Percentiles rank a stretch among this genome's conserved stretches.
phyloP scores from a whole-genome alignment of 2,113 vertebrate species.

The Pelecanus crispus region DNA sequence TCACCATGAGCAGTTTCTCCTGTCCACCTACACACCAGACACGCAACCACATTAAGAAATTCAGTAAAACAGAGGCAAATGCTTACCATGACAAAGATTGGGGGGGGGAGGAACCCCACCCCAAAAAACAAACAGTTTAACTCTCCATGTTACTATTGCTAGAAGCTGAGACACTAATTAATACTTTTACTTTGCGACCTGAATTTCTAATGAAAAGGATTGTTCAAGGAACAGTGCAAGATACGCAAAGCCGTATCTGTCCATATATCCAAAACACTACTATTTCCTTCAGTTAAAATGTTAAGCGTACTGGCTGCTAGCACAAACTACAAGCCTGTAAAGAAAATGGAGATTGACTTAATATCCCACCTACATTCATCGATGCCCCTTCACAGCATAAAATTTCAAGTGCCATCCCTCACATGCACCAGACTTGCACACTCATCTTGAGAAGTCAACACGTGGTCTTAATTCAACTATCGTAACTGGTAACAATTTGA shows the following conservation, averaged over 20 bases:
- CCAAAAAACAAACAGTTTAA: not conserved
- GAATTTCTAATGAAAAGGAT: not conserved
- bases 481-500: not conserved
- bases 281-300: not conserved
- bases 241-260: not conserved
- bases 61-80: constrained; percentile 24
- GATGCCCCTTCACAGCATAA: not conserved
- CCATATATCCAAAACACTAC: not conserved
- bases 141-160: not conserved
- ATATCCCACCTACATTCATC: not conserved
- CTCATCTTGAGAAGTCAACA: not conserved
- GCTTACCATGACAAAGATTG: not conserved
- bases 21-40: constrained; percentile 31
- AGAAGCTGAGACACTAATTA: not conserved
- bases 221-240: not conserved
- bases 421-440: not conserved
- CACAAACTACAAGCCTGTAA: not conserved
- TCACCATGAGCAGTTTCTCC: constrained; percentile 31
- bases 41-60: constrained; percentile 22
- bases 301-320: not conserved
- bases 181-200: not conserved
- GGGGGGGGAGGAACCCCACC: not conserved
- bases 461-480: not conserved
- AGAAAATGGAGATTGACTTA: not conserved
- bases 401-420: not conserved